Conservation (phyloP, 2,797 vertebrate species). For the Megalops cyprinoides region DNA sequence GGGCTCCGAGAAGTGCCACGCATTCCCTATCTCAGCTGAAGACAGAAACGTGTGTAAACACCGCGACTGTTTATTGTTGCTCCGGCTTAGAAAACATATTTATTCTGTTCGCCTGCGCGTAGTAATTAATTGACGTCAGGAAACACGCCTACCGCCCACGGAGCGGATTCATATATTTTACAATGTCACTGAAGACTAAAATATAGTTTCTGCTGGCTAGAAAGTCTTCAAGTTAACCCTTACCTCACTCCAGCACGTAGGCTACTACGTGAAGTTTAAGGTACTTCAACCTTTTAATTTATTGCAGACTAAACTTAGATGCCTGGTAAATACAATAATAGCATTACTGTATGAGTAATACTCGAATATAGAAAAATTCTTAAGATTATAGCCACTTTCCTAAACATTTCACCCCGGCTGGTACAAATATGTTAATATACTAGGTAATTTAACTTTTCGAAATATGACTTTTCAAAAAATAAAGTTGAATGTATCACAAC, state of each 20-base stretch:
- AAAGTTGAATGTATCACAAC: no score
- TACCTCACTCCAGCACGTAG: not conserved
- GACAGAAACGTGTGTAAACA: constrained; percentile 42
- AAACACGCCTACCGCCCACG: constrained; percentile 3
- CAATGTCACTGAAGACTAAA: constrained; percentile 14
- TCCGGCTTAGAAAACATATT: constrained; percentile 24
- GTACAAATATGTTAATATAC: no score
- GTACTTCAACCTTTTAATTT: no score
- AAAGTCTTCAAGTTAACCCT: constrained; percentile 10
- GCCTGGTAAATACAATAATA: no score
- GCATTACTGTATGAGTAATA: no score
- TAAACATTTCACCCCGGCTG: no score
- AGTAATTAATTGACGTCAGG: constrained; percentile 33
- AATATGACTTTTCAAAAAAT: no score
- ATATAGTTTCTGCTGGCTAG: not conserved
- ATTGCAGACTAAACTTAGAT: no score
- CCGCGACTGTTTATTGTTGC: constrained; percentile 40
- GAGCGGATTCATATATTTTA: not conserved
- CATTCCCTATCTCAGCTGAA: constrained; percentile 36
- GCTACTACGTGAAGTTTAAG: no score
- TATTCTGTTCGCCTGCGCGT: constrained; percentile 9
- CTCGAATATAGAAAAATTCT: no score
- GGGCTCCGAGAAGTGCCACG: constrained; percentile 41
- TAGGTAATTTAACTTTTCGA: no score
- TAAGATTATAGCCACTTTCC: no score